These are phyloP conservation scores for Polymixis flavicincta DNA, from an alignment of 2,888 invertebrate species.

Conservation along the genomic window DNA sequence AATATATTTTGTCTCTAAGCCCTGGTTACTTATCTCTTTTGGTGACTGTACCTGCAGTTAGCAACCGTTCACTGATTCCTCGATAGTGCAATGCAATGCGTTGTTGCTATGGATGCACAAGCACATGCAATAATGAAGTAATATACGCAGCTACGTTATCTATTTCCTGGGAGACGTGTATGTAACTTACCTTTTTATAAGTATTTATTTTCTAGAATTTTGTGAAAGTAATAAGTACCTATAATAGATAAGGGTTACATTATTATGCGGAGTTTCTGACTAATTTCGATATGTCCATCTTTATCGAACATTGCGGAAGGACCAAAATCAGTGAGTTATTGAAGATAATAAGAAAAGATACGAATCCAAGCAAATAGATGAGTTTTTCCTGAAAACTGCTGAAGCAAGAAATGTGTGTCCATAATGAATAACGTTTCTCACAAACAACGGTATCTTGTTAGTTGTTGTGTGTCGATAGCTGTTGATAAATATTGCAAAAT, in stretches of 20 bases:
- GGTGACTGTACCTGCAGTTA: not conserved
- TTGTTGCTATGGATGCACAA: conserved; percentile 43
- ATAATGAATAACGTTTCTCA: conserved; percentile 39
- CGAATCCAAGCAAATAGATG: not conserved
- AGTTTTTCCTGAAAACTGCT: conserved; percentile 31
- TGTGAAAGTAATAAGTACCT: conserved; percentile 1
- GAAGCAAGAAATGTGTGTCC: conserved; percentile 7
- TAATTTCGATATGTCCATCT: conserved; percentile 14
- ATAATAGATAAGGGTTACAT: conserved; percentile 24
- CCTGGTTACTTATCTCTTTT: no score
- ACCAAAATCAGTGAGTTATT: not conserved
- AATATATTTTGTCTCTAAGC: no score
- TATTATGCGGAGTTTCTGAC: conserved; percentile 3
- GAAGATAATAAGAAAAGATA: not conserved
- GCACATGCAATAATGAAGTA: conserved; percentile 29
- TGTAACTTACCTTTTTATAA: not conserved
- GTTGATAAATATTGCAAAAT: conserved; percentile 69
- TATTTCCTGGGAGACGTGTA: conserved; percentile 1
- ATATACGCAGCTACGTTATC: conserved; percentile 10
- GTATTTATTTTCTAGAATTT: conserved; percentile 17
- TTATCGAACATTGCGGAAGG: conserved; percentile 40
- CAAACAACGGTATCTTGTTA: conserved; percentile 51
- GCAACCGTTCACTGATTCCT: conserved; percentile 24
- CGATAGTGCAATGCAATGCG: conserved; percentile 18
- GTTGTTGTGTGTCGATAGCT: conserved; percentile 47